Conservation (phyloP, 2,888 invertebrate genomes). For the Pandemis heparana region DNA sequence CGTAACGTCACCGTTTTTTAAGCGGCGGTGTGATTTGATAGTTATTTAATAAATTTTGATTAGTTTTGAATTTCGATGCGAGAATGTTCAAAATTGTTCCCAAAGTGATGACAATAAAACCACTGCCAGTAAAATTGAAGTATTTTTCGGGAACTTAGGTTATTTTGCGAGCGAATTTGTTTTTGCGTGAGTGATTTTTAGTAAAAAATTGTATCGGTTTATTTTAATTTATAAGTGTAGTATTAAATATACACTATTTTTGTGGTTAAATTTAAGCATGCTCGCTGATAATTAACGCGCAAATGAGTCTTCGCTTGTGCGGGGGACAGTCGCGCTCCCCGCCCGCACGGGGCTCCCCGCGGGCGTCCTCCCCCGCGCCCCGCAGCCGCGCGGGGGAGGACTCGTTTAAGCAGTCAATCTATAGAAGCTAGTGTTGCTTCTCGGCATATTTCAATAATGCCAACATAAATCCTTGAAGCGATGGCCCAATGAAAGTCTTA, state of each 20-base stretch:
- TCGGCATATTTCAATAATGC: too few relatives aligned
- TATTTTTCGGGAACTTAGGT: background rate
- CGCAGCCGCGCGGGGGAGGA: too few relatives aligned
- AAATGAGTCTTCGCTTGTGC: too few relatives aligned
- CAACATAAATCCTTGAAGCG: too few relatives aligned
- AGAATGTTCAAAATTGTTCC: background rate
- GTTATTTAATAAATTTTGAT: background rate
- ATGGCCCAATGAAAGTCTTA: too few relatives aligned
- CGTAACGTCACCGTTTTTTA: too few relatives aligned
- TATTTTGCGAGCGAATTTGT: background rate
- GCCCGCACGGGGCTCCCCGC: too few relatives aligned
- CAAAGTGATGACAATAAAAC: conserved; percentile 3
- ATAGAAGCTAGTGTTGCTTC: too few relatives aligned
- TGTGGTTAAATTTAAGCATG: background rate
- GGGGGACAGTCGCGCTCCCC: too few relatives aligned
- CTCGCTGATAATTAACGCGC: background rate
- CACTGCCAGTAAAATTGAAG: conserved; percentile 11
- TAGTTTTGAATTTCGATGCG: background rate
- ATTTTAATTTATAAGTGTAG: background rate
- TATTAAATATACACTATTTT: conserved; percentile 4
- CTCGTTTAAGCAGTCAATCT: too few relatives aligned
- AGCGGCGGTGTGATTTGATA: too few relatives aligned
- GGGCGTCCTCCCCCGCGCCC: too few relatives aligned
- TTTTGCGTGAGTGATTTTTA: conserved; percentile 12
- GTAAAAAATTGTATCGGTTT: background rate